phyloP scores from a whole-genome alignment of 2,888 invertebrate genomes.

The Phasia obesa region DNA sequence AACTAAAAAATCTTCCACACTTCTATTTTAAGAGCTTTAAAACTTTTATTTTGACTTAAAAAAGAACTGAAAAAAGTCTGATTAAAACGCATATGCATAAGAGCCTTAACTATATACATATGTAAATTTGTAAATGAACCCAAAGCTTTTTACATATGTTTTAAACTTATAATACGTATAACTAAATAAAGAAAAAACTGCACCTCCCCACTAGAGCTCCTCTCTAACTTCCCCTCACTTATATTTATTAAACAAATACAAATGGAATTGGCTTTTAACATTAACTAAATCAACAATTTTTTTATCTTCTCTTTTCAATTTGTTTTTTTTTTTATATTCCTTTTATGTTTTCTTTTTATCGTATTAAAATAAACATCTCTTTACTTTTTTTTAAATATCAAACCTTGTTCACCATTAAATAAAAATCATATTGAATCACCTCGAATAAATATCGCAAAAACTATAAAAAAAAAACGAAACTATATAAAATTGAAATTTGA shows the following conservation, averaged over 20 bases:
- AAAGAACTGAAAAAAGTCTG: background rate
- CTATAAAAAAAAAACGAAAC: slow-evolving; percentile 72
- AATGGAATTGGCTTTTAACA: slow-evolving; percentile 65
- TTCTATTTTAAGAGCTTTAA: background rate
- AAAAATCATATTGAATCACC: slow-evolving; percentile 64
- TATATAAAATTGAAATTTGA: slow-evolving; percentile 76
- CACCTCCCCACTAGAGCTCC: slow-evolving; percentile 44
- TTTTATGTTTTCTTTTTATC: slow-evolving; percentile 41
- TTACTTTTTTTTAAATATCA: slow-evolving; percentile 54
- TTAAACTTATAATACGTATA: background rate
- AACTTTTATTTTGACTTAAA: too few relatives aligned
- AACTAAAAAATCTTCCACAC: too few relatives aligned
- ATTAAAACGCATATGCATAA: background rate
- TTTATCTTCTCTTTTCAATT: slow-evolving; percentile 67
- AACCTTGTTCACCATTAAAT: slow-evolving; percentile 61
- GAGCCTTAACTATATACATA: slow-evolving; percentile 6
- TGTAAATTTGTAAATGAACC: background rate
- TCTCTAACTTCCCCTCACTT: slow-evolving; percentile 49
- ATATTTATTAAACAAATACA: slow-evolving; percentile 1
- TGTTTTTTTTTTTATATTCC: slow-evolving; percentile 63
- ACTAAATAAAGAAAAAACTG: slow-evolving; percentile 7
- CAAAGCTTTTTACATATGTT: slow-evolving; percentile 2
- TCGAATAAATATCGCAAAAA: slow-evolving; percentile 73
- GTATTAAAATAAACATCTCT: slow-evolving; percentile 51
- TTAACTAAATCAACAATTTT: slow-evolving; percentile 63